Percentiles rank a stretch among this genome's conserved stretches.
phyloP scores from a whole-genome alignment of 2,113 vertebrate genomes.

The Passer domesticus region DNA sequence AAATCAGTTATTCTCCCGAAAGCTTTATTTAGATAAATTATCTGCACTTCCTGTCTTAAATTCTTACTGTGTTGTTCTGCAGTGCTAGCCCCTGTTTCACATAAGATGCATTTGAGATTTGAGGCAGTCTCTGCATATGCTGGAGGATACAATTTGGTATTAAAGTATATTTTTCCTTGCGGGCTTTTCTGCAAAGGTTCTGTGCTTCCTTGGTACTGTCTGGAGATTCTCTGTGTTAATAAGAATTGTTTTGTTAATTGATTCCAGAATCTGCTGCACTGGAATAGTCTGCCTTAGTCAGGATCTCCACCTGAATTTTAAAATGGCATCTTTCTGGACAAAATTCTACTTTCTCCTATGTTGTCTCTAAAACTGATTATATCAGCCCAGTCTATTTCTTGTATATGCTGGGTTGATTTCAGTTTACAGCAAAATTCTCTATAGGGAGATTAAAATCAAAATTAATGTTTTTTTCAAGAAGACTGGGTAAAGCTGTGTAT shows the following conservation, averaged over 20 bases:
- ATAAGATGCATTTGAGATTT: constrained; percentile 41
- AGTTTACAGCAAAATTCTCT: neutral
- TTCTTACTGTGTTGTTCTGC: constrained; percentile 43
- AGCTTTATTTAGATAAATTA: constrained; percentile 55
- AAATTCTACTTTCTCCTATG: neutral
- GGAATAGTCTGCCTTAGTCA: neutral
- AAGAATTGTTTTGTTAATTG: constrained; percentile 47
- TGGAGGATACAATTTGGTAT: neutral
- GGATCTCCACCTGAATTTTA: neutral
- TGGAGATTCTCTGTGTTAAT: constrained; percentile 43
- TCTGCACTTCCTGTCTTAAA: constrained; percentile 62
- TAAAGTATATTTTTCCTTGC: constrained; percentile 14
- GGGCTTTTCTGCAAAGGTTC: constrained; percentile 14
- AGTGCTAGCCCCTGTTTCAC: constrained; percentile 4
- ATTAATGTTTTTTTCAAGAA: constrained; percentile 8
- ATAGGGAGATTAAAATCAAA: neutral
- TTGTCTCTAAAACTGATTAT: neutral
- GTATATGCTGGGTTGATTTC: neutral
- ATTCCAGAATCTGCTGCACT: constrained; percentile 10
- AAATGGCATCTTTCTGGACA: neutral
- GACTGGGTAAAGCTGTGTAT: neutral
- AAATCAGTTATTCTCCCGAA: constrained; percentile 53
- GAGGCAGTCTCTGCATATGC: neutral
- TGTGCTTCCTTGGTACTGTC: constrained; percentile 7
- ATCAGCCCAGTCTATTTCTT: neutral